Evolutionary conservation across 2,797 vertebrate species (phyloP), one percentile per base, ranked within the genome.

Genomic region (Emys orbicularis): DNA sequence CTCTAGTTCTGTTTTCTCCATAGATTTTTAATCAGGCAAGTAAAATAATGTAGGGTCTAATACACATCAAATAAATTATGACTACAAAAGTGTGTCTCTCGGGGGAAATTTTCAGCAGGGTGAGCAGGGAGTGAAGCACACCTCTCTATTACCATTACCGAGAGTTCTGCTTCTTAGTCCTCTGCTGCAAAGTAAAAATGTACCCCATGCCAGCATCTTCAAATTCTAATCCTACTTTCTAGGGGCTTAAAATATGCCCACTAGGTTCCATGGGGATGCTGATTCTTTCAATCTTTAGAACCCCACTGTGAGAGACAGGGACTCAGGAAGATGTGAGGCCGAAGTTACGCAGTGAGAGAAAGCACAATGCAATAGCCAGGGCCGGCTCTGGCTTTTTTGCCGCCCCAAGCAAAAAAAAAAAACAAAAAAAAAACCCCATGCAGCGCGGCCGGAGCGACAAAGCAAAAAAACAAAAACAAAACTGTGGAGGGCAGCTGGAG

Each of bases 1-100:
- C 18, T 53, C n/a, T 21, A 4, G 6, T 59, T 29, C 59, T 68
- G n/a, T 49, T 79, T 72, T 86, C 56, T 41, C 53, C 8, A 65
- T 80, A 53, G 2, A 87, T 94, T 95, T 95, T 95, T 95, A 95
- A 95, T 95, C 87, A 93, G 31, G n/a, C 34, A 96, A 96, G 94
- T 72, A 83, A 94, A 89, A 81, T 61, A 86, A 87, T 47, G 61
- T 61, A 83, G 77, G 2, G 4, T 34, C 47, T 86, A 93, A 95
- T 59, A 79, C 59, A 92, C 95, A 90, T 92, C 50, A 97, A 96
- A 96, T 82, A 93, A 94, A 92, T 92, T 88, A 87, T 77, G 9
- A 81, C 76, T 91, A 87, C 81, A 93, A 83, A 93, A 37, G 16
- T 31, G 3, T 19, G 34, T 90, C 76, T 94, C 59, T 90, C 44